Conservation (phyloP, 2,113 vertebrate species). For the Bambusicola thoracicus region DNA sequence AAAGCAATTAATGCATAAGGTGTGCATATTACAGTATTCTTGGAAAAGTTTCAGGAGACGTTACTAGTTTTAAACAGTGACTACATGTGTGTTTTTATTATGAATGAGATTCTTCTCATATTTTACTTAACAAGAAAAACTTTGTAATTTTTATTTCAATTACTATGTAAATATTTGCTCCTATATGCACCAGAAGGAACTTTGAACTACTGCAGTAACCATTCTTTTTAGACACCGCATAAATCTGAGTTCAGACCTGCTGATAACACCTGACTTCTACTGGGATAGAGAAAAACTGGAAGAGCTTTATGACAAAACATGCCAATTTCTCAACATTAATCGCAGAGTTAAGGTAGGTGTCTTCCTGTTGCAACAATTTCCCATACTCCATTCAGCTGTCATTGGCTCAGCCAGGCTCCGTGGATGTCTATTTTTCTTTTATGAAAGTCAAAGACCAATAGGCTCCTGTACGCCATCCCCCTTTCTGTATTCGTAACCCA, state of each 20-base stretch:
- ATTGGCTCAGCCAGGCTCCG: background rate
- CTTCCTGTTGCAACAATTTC: background rate
- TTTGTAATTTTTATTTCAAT: background rate
- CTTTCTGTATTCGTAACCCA: background rate
- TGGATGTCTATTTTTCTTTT: background rate
- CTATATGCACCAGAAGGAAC: background rate
- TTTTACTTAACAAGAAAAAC: background rate
- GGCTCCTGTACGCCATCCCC: background rate
- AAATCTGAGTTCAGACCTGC: slow-evolving; percentile 96
- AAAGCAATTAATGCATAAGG: background rate
- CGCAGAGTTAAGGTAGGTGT: slow-evolving; percentile 91
- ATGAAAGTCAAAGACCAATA: background rate
- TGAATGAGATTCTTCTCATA: background rate
- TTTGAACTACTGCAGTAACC: background rate
- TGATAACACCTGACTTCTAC: slow-evolving; percentile 98
- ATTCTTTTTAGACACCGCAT: slow-evolving; percentile 88
- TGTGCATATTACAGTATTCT: background rate
- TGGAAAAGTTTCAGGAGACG: background rate
- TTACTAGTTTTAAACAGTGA: background rate
- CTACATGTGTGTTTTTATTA: background rate
- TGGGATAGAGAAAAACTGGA: slow-evolving; percentile 98
- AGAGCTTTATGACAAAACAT: slow-evolving; percentile 95
- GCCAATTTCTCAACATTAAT: slow-evolving; percentile 94
- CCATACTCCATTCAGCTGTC: background rate
- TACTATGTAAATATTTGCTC: background rate